Conservation (phyloP, 2,113 vertebrate genomes). For the Centropus unirufus region DNA sequence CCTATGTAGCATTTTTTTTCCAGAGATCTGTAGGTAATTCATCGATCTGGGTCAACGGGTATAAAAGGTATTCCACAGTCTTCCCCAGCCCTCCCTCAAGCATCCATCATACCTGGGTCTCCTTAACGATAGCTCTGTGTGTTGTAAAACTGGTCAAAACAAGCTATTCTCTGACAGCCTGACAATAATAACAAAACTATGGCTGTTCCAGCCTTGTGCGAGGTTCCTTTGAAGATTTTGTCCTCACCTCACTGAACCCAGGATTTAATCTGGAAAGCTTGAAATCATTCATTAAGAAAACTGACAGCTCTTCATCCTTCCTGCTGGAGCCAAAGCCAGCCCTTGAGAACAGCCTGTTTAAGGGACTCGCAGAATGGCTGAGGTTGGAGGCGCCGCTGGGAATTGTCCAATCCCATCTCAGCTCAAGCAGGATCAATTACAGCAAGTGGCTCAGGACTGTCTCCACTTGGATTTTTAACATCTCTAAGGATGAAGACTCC, state of each 20-base stretch:
- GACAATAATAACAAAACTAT: neutral
- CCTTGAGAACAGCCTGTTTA: too few relatives aligned
- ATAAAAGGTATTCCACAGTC: neutral
- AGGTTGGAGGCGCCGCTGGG: neutral
- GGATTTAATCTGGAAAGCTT: neutral
- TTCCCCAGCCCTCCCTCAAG: neutral
- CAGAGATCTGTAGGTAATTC: neutral
- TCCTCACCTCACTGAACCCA: neutral
- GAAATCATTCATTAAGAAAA: rapidly evolving
- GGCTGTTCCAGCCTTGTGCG: neutral
- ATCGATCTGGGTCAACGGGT: neutral
- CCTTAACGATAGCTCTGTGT: neutral
- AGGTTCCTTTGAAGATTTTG: neutral
- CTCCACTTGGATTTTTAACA: neutral
- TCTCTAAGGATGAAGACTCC: neutral
- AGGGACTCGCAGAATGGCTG: neutral
- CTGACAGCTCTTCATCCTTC: rapidly evolving
- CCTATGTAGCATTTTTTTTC: neutral
- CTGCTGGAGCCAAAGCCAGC: neutral
- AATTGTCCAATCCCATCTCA: neutral
- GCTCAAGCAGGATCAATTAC: neutral
- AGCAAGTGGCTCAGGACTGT: neutral
- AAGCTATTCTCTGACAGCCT: neutral
- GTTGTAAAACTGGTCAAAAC: neutral
- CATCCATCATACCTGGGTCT: rapidly evolving